phyloP scores from a whole-genome alignment of 1,140 invertebrate species.

The Drosophila pseudoobscura region DNA sequence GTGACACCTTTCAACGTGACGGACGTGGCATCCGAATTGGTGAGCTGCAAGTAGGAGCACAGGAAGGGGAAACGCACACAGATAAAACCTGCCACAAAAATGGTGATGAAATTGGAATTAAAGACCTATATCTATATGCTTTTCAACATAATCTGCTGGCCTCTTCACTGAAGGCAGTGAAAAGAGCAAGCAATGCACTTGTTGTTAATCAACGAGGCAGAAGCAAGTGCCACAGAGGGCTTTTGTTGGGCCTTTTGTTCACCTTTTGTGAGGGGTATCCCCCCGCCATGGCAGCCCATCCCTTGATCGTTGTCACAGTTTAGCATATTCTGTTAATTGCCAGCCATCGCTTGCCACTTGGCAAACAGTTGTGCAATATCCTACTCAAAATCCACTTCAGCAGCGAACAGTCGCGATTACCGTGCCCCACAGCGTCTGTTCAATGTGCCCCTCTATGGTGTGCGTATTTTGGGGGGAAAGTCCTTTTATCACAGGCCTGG shows the following conservation, averaged over 20 bases:
- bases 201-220: conserved; percentile 35
- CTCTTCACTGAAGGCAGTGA: conserved; percentile 1
- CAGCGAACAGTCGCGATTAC: conserved; percentile 58
- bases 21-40: conserved; percentile 86
- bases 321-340: conserved; percentile 64
- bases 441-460: background rate
- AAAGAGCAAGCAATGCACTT: conserved; percentile 36
- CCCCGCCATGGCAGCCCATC: background rate
- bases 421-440: no score
- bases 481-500: conserved; percentile 52
- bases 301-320: conserved; percentile 48
- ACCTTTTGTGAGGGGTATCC: conserved; percentile 11
- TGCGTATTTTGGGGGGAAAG: conserved; percentile 24
- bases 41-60: conserved; percentile 84
- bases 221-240: conserved; percentile 15
- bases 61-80: background rate
- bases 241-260: background rate
- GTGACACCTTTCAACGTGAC: conserved; percentile 87
- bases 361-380: conserved; percentile 56
- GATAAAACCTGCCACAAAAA: background rate
- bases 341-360: conserved; percentile 60
- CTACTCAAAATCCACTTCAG: conserved; percentile 61
- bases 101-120: no score
- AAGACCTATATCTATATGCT: no score
- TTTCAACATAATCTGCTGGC: no score